Percentiles rank a stretch among this genome's conserved stretches.
Evolutionary conservation across 23 tunicate genomes (phyloP).

Genomic region (Ciona savignyi): DNA sequence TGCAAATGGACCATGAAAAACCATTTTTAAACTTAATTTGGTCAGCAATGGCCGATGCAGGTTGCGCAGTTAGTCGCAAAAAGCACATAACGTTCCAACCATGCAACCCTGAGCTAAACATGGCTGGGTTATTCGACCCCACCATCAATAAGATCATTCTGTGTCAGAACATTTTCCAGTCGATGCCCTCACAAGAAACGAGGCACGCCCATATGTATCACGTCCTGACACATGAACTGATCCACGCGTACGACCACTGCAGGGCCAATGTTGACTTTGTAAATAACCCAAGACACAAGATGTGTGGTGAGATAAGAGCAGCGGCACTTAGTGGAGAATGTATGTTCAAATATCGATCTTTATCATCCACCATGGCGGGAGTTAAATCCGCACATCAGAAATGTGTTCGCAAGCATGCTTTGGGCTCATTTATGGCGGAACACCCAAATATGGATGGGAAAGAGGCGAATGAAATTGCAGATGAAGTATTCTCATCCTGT

Average conservation of each 20-base stretch:
- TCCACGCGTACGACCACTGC: conserved; percentile 91
- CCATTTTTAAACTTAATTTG: conserved; percentile 53
- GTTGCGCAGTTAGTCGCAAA: conserved; percentile 47
- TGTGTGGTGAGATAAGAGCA: conserved; percentile 89
- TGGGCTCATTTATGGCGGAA: conserved; percentile 45
- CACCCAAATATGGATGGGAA: conserved; percentile 26
- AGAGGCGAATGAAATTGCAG: conserved; percentile 17
- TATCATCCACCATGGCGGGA: conserved; percentile 23
- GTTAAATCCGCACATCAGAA: conserved; percentile 40
- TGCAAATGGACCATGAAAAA: conserved; percentile 6
- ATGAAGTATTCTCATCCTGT: conserved; percentile 49
- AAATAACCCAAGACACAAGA: conserved; percentile 50
- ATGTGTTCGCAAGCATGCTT: conserved; percentile 62
- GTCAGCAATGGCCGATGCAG: conserved; percentile 50
- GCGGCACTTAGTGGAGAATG: conserved; percentile 90
- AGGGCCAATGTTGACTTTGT: conserved; percentile 72
- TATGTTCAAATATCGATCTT: conserved; percentile 27
- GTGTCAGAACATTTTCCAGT: conserved; percentile 47
- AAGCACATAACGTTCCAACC: conserved; percentile 52
- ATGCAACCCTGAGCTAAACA: conserved; percentile 15
- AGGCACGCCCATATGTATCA: conserved; percentile 9
- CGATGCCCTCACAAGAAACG: not conserved
- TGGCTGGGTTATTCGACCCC: conserved; percentile 56
- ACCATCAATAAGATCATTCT: conserved; percentile 65
- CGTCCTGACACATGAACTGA: conserved; percentile 67